phyloP scores from a whole-genome alignment of 1,140 invertebrate species.

The Heliconius hermathena region DNA sequence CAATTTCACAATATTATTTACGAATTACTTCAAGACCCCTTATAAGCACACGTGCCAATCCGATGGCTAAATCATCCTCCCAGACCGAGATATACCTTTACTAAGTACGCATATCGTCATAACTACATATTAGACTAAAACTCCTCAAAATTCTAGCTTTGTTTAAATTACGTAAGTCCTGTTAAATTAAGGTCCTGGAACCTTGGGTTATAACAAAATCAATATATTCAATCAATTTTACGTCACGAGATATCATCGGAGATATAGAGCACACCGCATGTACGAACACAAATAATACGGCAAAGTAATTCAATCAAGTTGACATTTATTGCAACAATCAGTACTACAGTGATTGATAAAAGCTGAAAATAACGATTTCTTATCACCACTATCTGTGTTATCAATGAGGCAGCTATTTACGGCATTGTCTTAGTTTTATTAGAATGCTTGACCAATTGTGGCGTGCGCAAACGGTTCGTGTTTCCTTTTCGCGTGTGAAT shows the following conservation, averaged over 20 bases:
- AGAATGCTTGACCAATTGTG: constrained; percentile 28
- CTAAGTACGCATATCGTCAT: too few relatives aligned
- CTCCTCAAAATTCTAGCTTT: too few relatives aligned
- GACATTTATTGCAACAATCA: constrained; percentile 48
- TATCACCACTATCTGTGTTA: constrained; percentile 57
- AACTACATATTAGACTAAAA: too few relatives aligned
- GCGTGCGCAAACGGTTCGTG: background rate
- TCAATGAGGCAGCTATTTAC: constrained; percentile 44
- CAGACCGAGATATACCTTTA: too few relatives aligned
- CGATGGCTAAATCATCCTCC: too few relatives aligned
- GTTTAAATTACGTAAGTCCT: too few relatives aligned
- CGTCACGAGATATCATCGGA: background rate
- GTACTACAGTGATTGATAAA: constrained; percentile 57
- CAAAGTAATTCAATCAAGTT: constrained; percentile 28
- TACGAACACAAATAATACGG: constrained; percentile 8
- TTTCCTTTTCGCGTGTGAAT: background rate
- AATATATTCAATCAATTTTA: background rate
- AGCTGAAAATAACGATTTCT: constrained; percentile 47
- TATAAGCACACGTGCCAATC: too few relatives aligned
- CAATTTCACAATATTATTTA: too few relatives aligned
- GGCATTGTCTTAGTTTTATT: constrained; percentile 46
- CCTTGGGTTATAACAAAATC: background rate
- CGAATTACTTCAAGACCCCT: too few relatives aligned
- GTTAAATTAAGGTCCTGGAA: too few relatives aligned
- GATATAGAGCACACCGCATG: background rate